phyloP scores from a whole-genome alignment of 1,140 invertebrate species.

The Philopotamus ludificatus region DNA sequence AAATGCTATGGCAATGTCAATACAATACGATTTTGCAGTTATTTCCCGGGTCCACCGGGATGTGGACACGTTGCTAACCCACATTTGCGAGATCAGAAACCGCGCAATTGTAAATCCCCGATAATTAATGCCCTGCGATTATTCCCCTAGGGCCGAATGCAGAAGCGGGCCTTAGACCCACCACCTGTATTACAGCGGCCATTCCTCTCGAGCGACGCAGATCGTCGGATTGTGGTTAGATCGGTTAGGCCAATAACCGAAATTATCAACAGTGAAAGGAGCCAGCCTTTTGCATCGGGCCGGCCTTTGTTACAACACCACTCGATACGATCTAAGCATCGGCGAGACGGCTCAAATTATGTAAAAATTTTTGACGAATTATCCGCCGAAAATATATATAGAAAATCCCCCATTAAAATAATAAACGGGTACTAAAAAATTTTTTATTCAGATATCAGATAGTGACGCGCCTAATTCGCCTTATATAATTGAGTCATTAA shows the following conservation, averaged over 20 bases:
- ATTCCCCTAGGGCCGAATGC: slow-evolving; percentile 13
- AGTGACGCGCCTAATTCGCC: neutral
- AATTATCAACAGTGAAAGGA: slow-evolving; percentile 32
- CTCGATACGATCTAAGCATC: slow-evolving; percentile 12
- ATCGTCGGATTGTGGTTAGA: slow-evolving; percentile 28
- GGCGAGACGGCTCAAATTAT: too few relatives aligned
- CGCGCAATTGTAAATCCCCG: slow-evolving; percentile 36
- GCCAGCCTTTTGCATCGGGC: slow-evolving; percentile 23
- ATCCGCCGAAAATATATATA: too few relatives aligned
- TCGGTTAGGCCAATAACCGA: slow-evolving; percentile 30
- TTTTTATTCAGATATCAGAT: neutral
- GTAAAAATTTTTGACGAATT: too few relatives aligned
- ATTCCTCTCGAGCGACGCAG: neutral
- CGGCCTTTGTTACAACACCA: neutral
- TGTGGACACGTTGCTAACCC: neutral
- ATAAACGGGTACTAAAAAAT: neutral
- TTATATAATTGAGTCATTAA: neutral
- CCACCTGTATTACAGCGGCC: slow-evolving; percentile 19
- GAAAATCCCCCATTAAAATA: neutral
- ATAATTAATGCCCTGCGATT: slow-evolving; percentile 37
- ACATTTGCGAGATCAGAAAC: neutral
- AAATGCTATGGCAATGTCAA: too few relatives aligned
- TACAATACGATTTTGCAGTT: too few relatives aligned
- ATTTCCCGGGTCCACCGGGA: neutral
- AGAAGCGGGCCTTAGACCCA: slow-evolving; percentile 13